phyloP scores from a whole-genome alignment of 2,113 vertebrate genomes.

The Chrysemys picta region DNA sequence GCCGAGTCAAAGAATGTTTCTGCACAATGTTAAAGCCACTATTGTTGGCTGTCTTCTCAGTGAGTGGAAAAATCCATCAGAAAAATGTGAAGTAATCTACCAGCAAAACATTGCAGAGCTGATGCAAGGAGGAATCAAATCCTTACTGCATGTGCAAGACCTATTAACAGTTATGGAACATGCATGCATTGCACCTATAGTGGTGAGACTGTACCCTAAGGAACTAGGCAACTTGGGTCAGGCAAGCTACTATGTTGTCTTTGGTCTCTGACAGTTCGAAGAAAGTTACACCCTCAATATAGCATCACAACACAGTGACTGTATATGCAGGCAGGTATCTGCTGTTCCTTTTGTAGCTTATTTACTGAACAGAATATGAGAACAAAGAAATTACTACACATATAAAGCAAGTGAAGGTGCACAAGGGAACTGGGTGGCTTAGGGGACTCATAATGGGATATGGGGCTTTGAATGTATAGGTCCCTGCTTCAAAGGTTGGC shows the following conservation, averaged over 20 bases:
- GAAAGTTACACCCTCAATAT: background rate
- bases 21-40: background rate
- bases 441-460: background rate
- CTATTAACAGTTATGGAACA: background rate
- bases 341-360: background rate
- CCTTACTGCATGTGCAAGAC: background rate
- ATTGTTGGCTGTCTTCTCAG: background rate
- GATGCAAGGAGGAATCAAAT: background rate
- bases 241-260: accelerated
- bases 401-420: background rate
- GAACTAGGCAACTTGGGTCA: background rate
- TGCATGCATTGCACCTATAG: accelerated
- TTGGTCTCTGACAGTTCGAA: background rate
- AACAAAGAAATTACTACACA: background rate
- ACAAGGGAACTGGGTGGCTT: background rate
- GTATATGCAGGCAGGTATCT: background rate
- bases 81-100: background rate
- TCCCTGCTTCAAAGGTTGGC: too few relatives aligned
- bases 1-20: background rate
- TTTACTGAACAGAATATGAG: conserved; percentile 21
- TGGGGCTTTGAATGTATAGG: background rate
- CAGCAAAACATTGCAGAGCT: background rate
- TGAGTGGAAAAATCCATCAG: background rate
- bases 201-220: background rate
- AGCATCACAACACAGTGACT: background rate